Conservation (phyloP, 2,888 invertebrate species). For the Herminia tarsipennalis region DNA sequence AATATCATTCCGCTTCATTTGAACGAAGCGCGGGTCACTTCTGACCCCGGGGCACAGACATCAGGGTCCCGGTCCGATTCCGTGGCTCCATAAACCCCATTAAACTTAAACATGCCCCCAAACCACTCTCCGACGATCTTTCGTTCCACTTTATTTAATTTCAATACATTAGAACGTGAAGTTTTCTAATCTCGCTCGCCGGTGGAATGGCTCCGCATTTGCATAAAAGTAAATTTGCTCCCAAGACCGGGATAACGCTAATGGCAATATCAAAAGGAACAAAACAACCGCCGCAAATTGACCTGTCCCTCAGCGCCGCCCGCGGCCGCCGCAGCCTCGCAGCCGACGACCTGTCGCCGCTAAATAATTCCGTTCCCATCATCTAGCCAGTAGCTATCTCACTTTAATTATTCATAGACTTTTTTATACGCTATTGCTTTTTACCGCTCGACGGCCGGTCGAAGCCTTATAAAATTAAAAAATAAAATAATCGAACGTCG, state of each 20-base stretch:
- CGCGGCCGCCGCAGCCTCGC: conserved; percentile 55
- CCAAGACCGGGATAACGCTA: conserved; percentile 54
- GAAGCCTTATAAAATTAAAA: conserved; percentile 83
- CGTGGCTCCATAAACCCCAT: conserved; percentile 73
- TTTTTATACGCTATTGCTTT: conserved; percentile 82
- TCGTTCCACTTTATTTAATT: conserved; percentile 63
- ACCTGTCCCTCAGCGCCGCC: conserved; percentile 77
- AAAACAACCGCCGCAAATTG: conserved; percentile 79
- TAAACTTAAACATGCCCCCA: conserved; percentile 81
- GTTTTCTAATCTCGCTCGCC: conserved; percentile 55
- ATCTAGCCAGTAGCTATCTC: conserved; percentile 84
- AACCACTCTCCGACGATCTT: conserved; percentile 70
- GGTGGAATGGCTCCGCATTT: conserved; percentile 53
- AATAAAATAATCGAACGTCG: conserved; percentile 78
- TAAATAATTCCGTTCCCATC: conserved; percentile 84
- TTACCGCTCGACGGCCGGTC: conserved; percentile 76
- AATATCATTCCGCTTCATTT: conserved; percentile 79
- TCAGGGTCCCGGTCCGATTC: conserved; percentile 76
- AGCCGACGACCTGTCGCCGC: conserved; percentile 75
- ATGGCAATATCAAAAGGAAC: conserved; percentile 64
- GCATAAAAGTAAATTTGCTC: conserved; percentile 64
- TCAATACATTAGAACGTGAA: conserved; percentile 53
- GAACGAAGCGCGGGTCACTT: conserved; percentile 64
- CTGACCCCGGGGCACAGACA: conserved; percentile 75
- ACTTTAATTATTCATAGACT: conserved; percentile 85